A percentile compares a stretch with the other conserved stretches of the same genome.
These are phyloP conservation scores for Tylochromis polylepis DNA, from an alignment of 2,113 vertebrate species.

Conservation along the genomic window DNA sequence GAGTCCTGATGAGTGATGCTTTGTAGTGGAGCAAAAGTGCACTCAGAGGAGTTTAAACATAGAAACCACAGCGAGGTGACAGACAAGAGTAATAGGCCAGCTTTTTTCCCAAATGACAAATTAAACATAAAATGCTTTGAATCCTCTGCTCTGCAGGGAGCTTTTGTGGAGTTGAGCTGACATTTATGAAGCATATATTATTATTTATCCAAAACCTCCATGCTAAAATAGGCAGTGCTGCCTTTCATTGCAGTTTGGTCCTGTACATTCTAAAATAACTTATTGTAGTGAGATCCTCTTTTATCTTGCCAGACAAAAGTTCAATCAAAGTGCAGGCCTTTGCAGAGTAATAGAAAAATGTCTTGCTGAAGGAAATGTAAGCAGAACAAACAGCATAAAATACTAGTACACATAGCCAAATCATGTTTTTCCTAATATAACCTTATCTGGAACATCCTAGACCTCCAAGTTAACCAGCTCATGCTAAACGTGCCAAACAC, in stretches of 20 bases:
- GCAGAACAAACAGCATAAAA: not conserved
- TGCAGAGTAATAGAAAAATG: not conserved
- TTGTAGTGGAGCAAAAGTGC: slow-evolving; percentile 16
- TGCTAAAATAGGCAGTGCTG: not conserved
- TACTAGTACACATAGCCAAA: not conserved
- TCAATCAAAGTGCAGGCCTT: not conserved
- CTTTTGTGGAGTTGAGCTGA: slow-evolving; percentile 4
- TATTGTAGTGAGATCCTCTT: not conserved
- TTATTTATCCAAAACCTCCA: not conserved
- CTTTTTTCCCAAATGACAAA: slow-evolving; percentile 11
- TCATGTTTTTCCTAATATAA: not conserved
- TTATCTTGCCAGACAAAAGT: not conserved
- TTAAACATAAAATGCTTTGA: not conserved
- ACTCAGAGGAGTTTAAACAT: not conserved
- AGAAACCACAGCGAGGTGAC: not conserved
- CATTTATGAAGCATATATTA: not conserved
- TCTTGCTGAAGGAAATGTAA: not conserved
- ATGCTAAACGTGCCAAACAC: slow-evolving; percentile 16
- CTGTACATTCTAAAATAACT: not conserved
- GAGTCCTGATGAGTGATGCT: not conserved
- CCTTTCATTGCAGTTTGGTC: not conserved
- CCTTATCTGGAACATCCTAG: slow-evolving; percentile 29
- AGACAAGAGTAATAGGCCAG: not conserved
- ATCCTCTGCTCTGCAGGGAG: not conserved
- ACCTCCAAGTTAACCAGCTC: slow-evolving; percentile 23